Conservation (phyloP, 2,888 invertebrate species). For the Acanthacorydalis orientalis region DNA sequence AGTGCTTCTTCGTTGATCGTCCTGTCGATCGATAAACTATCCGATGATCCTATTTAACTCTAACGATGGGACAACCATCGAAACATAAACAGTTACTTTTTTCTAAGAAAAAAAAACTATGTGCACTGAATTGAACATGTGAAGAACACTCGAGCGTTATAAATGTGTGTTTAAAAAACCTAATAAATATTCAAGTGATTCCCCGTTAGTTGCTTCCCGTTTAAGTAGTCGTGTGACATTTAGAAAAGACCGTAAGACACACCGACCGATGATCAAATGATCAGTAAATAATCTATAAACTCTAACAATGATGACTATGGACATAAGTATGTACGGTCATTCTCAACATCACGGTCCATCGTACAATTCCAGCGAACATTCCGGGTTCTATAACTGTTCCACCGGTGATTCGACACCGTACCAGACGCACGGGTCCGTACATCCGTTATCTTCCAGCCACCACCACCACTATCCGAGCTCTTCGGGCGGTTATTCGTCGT, state of each 20-base stretch:
- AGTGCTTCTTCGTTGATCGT: no score
- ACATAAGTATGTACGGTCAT: conserved; percentile 63
- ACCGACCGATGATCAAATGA: neutral
- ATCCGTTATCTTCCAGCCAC: conserved; percentile 24
- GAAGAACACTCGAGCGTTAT: no score
- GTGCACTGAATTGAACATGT: no score
- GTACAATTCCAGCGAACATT: conserved; percentile 20
- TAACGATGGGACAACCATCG: no score
- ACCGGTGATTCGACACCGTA: conserved; percentile 18
- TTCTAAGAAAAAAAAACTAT: no score
- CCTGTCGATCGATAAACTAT: no score
- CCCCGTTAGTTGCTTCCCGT: no score
- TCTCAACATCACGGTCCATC: conserved; percentile 31
- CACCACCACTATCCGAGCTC: conserved; percentile 21
- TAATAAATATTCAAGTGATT: no score
- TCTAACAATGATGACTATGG: conserved; percentile 57
- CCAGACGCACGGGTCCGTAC: conserved; percentile 20
- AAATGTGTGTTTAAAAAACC: no score
- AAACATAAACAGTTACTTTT: no score
- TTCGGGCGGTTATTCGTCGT: conserved; percentile 23
- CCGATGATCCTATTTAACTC: no score
- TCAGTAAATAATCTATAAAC: neutral
- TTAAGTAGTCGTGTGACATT: no score
- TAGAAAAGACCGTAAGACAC: neutral
- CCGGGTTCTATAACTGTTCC: conserved; percentile 21